phyloP scores from a whole-genome alignment of 2,888 invertebrate species.

The Axea sp. region DNA sequence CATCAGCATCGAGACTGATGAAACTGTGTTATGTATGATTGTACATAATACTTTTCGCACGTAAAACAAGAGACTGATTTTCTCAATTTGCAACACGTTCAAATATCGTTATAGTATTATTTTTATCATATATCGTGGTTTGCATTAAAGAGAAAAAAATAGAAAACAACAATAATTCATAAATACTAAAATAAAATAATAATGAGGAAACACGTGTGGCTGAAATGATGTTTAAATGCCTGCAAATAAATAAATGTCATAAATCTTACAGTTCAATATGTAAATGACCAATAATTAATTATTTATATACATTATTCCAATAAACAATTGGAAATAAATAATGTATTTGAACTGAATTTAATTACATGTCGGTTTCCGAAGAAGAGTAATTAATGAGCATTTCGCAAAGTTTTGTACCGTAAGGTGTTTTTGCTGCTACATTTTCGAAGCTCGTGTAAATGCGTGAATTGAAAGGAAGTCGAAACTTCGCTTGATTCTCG shows the following conservation, averaged over 20 bases:
- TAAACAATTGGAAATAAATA: constrained; percentile 52
- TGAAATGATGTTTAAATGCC: too few relatives aligned
- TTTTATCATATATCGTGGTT: too few relatives aligned
- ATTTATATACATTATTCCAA: constrained; percentile 25
- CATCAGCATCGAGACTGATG: constrained; percentile 65
- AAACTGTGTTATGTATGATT: constrained; percentile 35
- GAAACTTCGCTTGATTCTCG: constrained; percentile 59
- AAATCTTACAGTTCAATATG: too few relatives aligned
- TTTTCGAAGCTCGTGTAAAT: constrained; percentile 62
- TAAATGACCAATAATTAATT: too few relatives aligned
- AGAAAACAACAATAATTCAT: too few relatives aligned
- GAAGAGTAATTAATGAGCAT: constrained; percentile 56
- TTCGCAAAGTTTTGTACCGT: constrained; percentile 51
- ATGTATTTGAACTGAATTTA: constrained; percentile 41
- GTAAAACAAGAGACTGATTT: too few relatives aligned
- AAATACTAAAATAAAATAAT: too few relatives aligned
- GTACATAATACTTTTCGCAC: constrained; percentile 23
- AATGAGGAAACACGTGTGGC: too few relatives aligned
- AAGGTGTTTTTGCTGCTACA: constrained; percentile 39
- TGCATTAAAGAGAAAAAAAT: too few relatives aligned
- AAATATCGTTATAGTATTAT: too few relatives aligned
- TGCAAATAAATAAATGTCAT: too few relatives aligned
- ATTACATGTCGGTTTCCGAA: constrained; percentile 29
- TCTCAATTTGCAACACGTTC: too few relatives aligned
- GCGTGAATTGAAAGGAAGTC: constrained; percentile 56